Evolutionary conservation across 2,888 invertebrate species (phyloP).

Genomic region (Pemphredon lugubris): DNA sequence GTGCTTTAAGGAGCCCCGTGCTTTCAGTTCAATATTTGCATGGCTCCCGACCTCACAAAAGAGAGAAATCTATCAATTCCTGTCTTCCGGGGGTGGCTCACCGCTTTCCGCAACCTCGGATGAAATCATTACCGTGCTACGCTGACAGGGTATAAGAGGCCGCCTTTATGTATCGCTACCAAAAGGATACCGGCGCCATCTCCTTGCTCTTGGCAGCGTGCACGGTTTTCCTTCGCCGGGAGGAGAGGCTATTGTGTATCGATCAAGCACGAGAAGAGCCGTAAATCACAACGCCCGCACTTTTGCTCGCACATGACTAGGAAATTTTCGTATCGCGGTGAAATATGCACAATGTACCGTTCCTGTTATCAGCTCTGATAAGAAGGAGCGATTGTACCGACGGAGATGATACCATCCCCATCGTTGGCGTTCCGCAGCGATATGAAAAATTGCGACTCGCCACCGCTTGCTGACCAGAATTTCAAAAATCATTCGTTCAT

Average conservation of each 20-base stretch:
- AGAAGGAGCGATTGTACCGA: conserved; percentile 3
- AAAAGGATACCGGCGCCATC: conserved; percentile 49
- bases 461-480: no score
- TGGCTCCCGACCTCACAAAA: conserved; percentile 68
- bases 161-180: conserved; percentile 63
- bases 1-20: conserved; percentile 66
- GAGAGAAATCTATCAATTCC: conserved; percentile 77
- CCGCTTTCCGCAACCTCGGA: conserved; percentile 41
- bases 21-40: conserved; percentile 72
- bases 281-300: conserved; percentile 62
- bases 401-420: background rate
- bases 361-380: conserved; percentile 26
- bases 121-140: conserved; percentile 67
- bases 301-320: conserved; percentile 51
- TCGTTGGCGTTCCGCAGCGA: no score
- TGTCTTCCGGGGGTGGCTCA: conserved; percentile 69
- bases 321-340: conserved; percentile 23
- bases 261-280: conserved; percentile 59
- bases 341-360: conserved; percentile 13
- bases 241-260: conserved; percentile 46
- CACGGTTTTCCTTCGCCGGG: conserved; percentile 38
- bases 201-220: conserved; percentile 26
- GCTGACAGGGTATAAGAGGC: conserved; percentile 54
- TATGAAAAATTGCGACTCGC: no score
- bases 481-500: no score